These are phyloP conservation scores for Aporrectodea caliginosa DNA, from an alignment of 1,140 invertebrate genomes.

Conservation along the genomic window DNA sequence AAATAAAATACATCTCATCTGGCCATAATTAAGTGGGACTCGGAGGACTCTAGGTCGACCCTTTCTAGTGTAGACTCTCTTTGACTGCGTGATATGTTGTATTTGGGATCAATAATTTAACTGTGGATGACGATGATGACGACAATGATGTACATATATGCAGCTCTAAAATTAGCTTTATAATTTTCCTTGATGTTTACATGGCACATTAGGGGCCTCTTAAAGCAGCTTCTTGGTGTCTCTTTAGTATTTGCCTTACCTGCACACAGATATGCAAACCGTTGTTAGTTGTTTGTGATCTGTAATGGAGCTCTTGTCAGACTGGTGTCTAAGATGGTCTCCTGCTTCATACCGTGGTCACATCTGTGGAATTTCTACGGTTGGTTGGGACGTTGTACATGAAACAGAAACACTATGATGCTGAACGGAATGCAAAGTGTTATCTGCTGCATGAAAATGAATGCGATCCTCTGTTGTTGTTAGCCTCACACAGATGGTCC, in stretches of 20 bases:
- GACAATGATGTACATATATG: not conserved
- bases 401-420: too few species aligned
- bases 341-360: not conserved
- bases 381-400: too few species aligned
- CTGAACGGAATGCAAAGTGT: too few species aligned
- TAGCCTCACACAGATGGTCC: slow-evolving; percentile 91
- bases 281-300: not conserved
- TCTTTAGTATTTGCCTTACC: too few species aligned
- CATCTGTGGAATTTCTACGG: not conserved
- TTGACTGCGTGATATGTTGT: too few species aligned
- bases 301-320: not conserved
- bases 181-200: not conserved
- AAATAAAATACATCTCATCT: not conserved
- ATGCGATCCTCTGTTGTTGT: slow-evolving; percentile 32
- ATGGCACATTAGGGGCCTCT: not conserved
- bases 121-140: too few species aligned
- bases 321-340: not conserved
- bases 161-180: not conserved
- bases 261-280: not conserved
- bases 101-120: too few species aligned
- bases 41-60: too few species aligned
- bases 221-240: not conserved
- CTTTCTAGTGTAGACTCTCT: too few species aligned
- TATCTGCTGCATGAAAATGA: not conserved
- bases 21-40: not conserved